Conservation (phyloP, 2,113 vertebrate species). For the Enhydra lutris region DNA sequence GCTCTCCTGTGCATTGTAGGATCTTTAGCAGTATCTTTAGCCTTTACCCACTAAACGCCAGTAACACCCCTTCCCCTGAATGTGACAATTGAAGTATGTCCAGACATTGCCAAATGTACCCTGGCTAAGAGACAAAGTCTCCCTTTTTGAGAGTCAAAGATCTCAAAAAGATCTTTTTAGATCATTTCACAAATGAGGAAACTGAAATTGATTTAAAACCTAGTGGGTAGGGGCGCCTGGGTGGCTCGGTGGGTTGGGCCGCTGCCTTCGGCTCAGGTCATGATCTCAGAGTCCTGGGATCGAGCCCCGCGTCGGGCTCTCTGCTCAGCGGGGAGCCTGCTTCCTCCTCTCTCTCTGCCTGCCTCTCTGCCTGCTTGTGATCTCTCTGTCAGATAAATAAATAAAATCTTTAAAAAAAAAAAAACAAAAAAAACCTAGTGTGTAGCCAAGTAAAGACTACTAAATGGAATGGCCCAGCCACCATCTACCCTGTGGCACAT, state of each 20-base stretch:
- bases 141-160: not conserved
- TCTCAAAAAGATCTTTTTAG: not conserved
- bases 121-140: not conserved
- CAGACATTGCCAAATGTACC: not conserved
- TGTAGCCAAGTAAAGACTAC: not conserved
- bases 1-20: not conserved
- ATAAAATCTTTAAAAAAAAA: no score
- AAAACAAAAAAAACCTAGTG: not conserved
- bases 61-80: not conserved
- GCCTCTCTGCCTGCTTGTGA: no score
- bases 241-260: no score
- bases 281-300: no score
- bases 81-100: not conserved
- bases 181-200: not conserved
- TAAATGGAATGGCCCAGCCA: not conserved
- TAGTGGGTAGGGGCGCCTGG: not conserved
- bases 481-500: not conserved
- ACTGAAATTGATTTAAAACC: not conserved
- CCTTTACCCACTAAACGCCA: not conserved
- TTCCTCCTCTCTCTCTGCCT: no score
- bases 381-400: no score
- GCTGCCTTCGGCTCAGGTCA: no score
- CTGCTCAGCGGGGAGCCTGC: no score
- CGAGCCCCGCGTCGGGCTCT: no score
- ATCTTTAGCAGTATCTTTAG: not conserved